A percentile compares a stretch with the other conserved stretches of the same genome.
phyloP scores from a whole-genome alignment of 2,113 vertebrate genomes.

The Chunga burmeisteri region DNA sequence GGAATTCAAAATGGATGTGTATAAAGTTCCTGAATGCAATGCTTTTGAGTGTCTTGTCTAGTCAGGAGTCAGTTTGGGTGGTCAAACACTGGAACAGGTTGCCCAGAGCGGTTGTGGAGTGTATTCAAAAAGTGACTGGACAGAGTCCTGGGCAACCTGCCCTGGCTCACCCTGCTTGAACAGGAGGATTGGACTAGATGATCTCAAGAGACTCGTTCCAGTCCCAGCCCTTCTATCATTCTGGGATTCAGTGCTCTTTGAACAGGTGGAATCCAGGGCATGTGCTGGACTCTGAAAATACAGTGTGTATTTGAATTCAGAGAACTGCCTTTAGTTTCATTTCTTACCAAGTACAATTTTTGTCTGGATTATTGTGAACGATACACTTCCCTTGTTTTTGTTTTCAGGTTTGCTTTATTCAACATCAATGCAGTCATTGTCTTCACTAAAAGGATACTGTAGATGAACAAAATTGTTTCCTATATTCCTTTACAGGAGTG shows the following conservation, averaged over 20 bases:
- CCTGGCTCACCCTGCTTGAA: not conserved
- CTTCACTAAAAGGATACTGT: slow-evolving; percentile 13
- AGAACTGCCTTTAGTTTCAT: not conserved
- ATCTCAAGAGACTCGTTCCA: not conserved
- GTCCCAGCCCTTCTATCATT: not conserved
- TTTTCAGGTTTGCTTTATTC: slow-evolving; percentile 33
- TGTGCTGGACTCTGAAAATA: not conserved
- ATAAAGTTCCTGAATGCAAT: not conserved
- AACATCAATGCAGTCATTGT: not conserved
- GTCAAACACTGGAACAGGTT: not conserved
- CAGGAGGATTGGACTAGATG: not conserved
- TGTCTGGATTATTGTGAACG: not conserved
- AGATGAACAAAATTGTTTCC: slow-evolving; percentile 41
- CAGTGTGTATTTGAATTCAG: not conserved
- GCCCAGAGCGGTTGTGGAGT: not conserved
- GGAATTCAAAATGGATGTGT: not conserved
- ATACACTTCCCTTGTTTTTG: not conserved
- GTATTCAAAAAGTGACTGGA: not conserved
- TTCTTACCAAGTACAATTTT: not conserved
- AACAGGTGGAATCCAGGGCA: not conserved
- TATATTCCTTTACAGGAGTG: slow-evolving; percentile 83
- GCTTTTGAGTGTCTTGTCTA: not conserved
- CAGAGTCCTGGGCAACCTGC: not conserved
- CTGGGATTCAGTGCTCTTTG: not conserved
- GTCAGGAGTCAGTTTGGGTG: not conserved